These are phyloP conservation scores for Phrynosoma blainvillii DNA, from an alignment of 2,113 vertebrate genomes.

Conservation along the genomic window DNA sequence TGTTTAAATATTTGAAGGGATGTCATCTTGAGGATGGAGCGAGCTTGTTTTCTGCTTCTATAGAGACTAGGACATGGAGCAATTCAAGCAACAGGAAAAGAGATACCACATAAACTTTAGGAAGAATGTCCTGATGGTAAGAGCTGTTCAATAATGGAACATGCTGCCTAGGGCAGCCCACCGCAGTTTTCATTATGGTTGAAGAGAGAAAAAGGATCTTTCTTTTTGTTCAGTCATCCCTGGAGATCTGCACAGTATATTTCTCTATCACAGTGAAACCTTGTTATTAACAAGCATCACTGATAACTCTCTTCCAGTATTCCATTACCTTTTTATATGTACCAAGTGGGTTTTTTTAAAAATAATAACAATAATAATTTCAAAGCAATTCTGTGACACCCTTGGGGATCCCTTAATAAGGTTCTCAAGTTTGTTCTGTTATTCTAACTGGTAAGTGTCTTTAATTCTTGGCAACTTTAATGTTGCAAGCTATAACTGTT, in stretches of 20 bases:
- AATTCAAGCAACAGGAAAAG: too few species aligned
- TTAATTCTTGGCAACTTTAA: constrained; percentile 13
- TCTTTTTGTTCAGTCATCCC: not conserved
- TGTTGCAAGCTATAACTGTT: constrained; percentile 5
- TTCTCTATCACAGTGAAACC: not conserved
- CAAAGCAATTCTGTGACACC: constrained; percentile 11
- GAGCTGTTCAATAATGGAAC: too few species aligned
- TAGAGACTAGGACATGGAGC: too few species aligned
- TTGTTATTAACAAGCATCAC: not conserved
- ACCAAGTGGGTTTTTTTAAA: not conserved
- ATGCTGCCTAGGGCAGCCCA: not conserved
- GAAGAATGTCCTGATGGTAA: too few species aligned
- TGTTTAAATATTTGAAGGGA: too few species aligned
- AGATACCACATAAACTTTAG: too few species aligned
- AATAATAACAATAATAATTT: not conserved
- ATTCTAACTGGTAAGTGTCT: not conserved
- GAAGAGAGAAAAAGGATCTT: not conserved
- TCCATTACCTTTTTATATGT: not conserved
- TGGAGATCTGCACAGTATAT: not conserved
- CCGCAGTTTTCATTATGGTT: not conserved
- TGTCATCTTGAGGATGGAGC: too few species aligned
- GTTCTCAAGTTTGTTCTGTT: constrained; percentile 11
- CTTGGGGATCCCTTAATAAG: constrained; percentile 28
- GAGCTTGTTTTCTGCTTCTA: too few species aligned
- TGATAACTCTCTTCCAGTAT: constrained; percentile 10